Percentiles rank a stretch among this genome's conserved stretches.
Conservation (phyloP, 2,797 vertebrate genomes). For the Sebastes steindachneri region DNA sequence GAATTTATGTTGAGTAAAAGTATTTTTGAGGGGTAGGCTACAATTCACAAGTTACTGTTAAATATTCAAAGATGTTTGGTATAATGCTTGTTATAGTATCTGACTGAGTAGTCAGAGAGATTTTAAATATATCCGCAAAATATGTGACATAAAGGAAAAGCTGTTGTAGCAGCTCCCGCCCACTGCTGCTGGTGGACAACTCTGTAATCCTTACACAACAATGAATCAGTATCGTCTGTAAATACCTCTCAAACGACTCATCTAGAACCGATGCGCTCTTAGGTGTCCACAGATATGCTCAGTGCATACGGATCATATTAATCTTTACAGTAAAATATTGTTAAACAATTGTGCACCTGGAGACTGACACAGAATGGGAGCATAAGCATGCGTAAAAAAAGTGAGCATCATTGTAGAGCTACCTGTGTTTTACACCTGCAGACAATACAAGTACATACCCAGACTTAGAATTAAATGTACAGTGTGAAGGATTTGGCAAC, state of each 20-base stretch:
- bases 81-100: not conserved
- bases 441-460: not conserved
- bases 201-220: slow-evolving; percentile 22
- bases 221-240: slow-evolving; percentile 3
- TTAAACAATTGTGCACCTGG: slow-evolving; percentile 7
- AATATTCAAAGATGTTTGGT: not conserved
- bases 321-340: slow-evolving; percentile 8
- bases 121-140: slow-evolving; percentile 18
- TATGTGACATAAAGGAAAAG: slow-evolving; percentile 5
- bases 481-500: no score
- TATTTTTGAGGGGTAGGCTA: not conserved
- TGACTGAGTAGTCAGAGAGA: not conserved
- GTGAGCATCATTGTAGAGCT: not conserved
- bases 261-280: slow-evolving; percentile 11
- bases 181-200: slow-evolving; percentile 19
- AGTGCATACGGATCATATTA: not conserved
- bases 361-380: not conserved
- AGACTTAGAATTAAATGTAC: not conserved
- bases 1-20: slow-evolving; percentile 10
- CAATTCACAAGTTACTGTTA: slow-evolving; percentile 8
- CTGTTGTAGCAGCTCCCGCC: not conserved
- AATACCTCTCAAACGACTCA: slow-evolving; percentile 30
- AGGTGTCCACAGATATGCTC: slow-evolving; percentile 9
- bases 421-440: not conserved
- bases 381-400: not conserved